phyloP scores from a whole-genome alignment of 2,113 vertebrate species.

The Festucalex cinctus region DNA sequence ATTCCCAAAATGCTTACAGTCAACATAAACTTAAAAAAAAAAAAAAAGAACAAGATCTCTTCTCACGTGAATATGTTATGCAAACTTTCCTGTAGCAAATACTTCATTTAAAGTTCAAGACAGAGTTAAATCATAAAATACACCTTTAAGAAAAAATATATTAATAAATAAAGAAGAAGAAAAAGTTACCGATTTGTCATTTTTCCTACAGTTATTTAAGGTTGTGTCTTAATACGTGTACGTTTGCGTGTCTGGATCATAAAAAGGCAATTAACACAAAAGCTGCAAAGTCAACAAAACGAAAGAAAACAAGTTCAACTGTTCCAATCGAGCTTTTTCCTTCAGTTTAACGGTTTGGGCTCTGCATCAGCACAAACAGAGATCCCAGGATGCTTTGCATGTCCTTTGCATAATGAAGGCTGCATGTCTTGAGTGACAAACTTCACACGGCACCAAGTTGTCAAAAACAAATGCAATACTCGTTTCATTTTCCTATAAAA shows the following conservation, averaged over 20 bases:
- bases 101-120: constrained; percentile 15
- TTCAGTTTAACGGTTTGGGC: neutral
- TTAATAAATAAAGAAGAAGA: neutral
- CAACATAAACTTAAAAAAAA: neutral
- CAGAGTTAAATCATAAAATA: constrained; percentile 11
- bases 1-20: constrained; percentile 12
- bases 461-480: constrained; percentile 11
- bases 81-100: constrained; percentile 19
- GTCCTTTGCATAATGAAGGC: neutral
- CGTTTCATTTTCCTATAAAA: constrained; percentile 1
- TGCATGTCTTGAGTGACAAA: neutral
- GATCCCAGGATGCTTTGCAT: neutral
- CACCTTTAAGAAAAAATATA: constrained; percentile 22
- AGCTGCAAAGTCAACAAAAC: neutral
- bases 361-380: neutral
- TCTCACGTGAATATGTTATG: constrained; percentile 32
- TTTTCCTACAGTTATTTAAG: constrained; percentile 7
- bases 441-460: neutral
- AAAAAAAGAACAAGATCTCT: constrained; percentile 8
- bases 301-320: neutral
- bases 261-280: neutral
- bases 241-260: neutral
- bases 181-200: neutral
- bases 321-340: neutral
- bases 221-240: neutral